Conservation (phyloP, 2,797 vertebrate genomes). For the Tauraco hartlaubi region DNA sequence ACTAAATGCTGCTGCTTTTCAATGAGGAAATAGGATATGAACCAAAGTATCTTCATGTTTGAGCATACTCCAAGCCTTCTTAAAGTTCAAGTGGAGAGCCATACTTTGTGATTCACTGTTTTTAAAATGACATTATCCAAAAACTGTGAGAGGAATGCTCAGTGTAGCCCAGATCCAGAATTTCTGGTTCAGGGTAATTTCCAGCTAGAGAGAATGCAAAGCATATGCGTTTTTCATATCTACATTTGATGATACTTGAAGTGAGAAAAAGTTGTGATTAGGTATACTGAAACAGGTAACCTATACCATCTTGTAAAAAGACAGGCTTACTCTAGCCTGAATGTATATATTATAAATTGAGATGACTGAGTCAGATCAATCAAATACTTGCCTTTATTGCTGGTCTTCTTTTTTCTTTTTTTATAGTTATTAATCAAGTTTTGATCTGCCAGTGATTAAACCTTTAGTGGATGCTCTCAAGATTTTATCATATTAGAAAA, state of each 20-base stretch:
- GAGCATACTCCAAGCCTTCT: conserved; percentile 2
- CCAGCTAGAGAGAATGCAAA: conserved; percentile 3
- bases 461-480: not conserved
- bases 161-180: not conserved
- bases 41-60: not conserved
- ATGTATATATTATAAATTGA: not conserved
- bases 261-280: not conserved
- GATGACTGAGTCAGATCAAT: not conserved
- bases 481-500: not conserved
- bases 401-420: not conserved
- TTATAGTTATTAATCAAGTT: not conserved
- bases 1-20: not conserved
- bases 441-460: not conserved
- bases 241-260: not conserved
- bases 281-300: not conserved
- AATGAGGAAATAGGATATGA: not conserved
- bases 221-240: not conserved
- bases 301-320: not conserved
- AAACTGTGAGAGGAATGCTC: conserved; percentile 25
- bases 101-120: conserved; percentile 42
- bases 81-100: conserved; percentile 21
- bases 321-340: not conserved
- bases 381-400: not conserved
- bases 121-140: conserved; percentile 1
- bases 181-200: not conserved